These are phyloP conservation scores for Merluccius polli DNA, from an alignment of 2,797 vertebrate genomes.

Conservation along the genomic window DNA sequence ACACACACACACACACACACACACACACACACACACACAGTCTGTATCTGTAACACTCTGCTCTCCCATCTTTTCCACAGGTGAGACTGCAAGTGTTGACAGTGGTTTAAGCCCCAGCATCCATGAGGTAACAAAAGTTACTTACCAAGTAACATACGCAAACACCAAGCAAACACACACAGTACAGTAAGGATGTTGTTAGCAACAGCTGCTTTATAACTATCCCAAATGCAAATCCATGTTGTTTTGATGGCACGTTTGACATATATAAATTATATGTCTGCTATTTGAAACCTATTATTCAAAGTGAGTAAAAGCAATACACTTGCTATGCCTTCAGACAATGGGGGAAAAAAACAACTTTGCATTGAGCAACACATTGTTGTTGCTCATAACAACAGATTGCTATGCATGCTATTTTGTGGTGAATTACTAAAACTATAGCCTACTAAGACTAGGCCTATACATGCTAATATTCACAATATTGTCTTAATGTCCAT, in stretches of 20 bases:
- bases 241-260: background rate
- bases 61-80: background rate
- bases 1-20: constrained; percentile 2
- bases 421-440: no score
- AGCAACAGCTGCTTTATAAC: no score
- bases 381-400: background rate
- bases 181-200: no score
- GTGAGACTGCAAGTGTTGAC: background rate
- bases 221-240: background rate
- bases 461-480: no score
- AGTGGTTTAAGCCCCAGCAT: background rate
- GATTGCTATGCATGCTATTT: background rate
- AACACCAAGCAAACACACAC: no score
- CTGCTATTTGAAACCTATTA: background rate
- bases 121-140: background rate
- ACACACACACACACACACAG: constrained; percentile 6
- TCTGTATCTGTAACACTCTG: background rate
- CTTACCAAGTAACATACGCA: no score
- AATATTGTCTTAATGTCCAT: no score
- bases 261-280: background rate
- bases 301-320: background rate
- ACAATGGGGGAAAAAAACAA: background rate
- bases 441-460: no score
- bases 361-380: background rate
- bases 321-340: background rate